phyloP scores from a whole-genome alignment of 1,140 invertebrate genomes.

The Forficula auricularia region DNA sequence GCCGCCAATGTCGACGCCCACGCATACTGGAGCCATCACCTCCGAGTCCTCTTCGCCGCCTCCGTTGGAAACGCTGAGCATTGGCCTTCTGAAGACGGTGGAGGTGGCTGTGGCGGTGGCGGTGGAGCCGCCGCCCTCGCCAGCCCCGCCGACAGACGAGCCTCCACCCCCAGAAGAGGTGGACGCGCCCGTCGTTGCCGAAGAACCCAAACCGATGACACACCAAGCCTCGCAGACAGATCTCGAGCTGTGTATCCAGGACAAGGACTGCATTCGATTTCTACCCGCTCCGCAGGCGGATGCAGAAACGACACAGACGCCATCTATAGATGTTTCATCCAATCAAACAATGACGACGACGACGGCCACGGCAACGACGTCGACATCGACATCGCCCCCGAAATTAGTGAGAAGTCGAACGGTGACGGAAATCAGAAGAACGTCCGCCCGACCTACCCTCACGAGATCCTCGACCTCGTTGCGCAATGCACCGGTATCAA shows the following conservation, averaged over 20 bases:
- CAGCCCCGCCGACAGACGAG: too few relatives aligned
- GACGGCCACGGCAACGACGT: neutral
- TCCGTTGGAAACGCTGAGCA: too few relatives aligned
- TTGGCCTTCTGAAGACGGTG: too few relatives aligned
- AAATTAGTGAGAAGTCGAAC: slow-evolving; percentile 6
- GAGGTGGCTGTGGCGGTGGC: too few relatives aligned
- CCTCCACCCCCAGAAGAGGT: too few relatives aligned
- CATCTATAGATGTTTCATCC: neutral
- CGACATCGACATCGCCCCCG: neutral
- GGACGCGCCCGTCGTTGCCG: too few relatives aligned
- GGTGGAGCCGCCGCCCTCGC: too few relatives aligned
- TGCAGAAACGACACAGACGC: neutral
- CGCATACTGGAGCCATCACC: too few relatives aligned
- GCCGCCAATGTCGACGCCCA: neutral
- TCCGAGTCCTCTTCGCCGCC: too few relatives aligned
- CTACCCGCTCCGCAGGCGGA: neutral
- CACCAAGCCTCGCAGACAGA: slow-evolving; percentile 12
- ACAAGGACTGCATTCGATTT: slow-evolving; percentile 7
- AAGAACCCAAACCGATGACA: neutral
- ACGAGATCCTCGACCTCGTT: too few relatives aligned
- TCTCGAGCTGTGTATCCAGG: slow-evolving; percentile 9
- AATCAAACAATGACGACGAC: neutral
- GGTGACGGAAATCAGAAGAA: slow-evolving; percentile 1
- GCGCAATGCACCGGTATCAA: too few relatives aligned
- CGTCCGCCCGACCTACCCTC: too few relatives aligned